These are phyloP conservation scores for Polydrusus cervinus DNA, from an alignment of 2,888 invertebrate species.

Conservation along the genomic window DNA sequence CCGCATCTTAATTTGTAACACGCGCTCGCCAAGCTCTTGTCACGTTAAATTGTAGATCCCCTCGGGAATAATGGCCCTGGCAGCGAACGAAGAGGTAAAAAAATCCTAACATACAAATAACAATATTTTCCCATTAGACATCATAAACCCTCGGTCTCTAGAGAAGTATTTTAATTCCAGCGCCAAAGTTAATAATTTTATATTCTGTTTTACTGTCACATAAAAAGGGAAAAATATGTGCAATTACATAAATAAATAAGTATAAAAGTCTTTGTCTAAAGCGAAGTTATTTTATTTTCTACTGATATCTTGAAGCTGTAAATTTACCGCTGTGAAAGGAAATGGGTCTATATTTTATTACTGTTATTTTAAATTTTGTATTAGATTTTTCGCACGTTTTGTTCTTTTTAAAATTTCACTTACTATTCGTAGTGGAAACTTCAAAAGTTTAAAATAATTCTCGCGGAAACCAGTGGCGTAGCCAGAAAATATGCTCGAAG, in stretches of 20 bases:
- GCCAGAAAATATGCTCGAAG: no score
- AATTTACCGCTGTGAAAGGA: background rate
- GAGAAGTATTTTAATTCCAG: background rate
- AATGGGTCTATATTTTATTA: background rate
- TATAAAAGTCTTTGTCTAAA: background rate
- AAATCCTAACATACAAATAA: no score
- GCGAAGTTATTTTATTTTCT: background rate
- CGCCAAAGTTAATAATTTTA: conserved; percentile 1
- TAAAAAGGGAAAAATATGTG: background rate
- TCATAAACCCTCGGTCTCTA: no score
- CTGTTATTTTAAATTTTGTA: background rate
- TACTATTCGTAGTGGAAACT: background rate
- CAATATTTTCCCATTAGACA: no score
- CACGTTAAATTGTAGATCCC: no score
- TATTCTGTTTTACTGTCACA: conserved; percentile 8
- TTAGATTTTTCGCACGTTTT: background rate
- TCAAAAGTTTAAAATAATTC: no score
- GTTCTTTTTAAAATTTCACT: background rate
- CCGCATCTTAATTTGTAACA: no score
- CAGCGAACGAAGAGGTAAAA: no score
- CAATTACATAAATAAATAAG: conserved; percentile 9
- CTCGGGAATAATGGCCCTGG: no score
- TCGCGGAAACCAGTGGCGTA: no score
- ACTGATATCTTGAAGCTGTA: background rate
- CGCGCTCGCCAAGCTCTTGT: no score